A percentile compares a stretch with the other conserved stretches of the same genome.
These are phyloP conservation scores for Lymantria dispar DNA, from an alignment of 2,888 invertebrate genomes.

Conservation along the genomic window DNA sequence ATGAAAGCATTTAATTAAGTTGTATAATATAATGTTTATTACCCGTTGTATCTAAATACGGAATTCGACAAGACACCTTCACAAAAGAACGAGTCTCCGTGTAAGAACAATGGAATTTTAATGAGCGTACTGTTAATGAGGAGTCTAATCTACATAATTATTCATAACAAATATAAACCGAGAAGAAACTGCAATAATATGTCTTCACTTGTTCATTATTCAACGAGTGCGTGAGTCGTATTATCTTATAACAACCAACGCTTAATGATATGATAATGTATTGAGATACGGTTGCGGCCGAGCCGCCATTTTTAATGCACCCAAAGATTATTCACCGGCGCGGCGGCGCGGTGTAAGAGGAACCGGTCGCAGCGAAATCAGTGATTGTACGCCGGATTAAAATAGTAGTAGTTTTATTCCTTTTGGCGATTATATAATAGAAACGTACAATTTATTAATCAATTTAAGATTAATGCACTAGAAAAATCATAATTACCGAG, in stretches of 20 bases:
- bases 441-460: neutral
- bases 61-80: slow-evolving; percentile 52
- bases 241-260: slow-evolving; percentile 42
- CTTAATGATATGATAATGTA: slow-evolving; percentile 53
- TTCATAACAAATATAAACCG: slow-evolving; percentile 66
- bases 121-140: slow-evolving; percentile 67
- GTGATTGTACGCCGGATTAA: slow-evolving; percentile 19
- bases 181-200: slow-evolving; percentile 46
- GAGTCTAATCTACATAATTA: slow-evolving; percentile 70
- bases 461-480: neutral
- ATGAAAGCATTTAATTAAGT: slow-evolving; percentile 6
- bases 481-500: too few relatives aligned
- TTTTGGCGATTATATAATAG: neutral
- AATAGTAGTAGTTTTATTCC: slow-evolving; percentile 34
- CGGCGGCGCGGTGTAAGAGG: slow-evolving; percentile 2
- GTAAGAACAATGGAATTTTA: slow-evolving; percentile 75
- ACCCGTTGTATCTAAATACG: slow-evolving; percentile 13
- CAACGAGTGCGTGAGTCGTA: slow-evolving; percentile 38
- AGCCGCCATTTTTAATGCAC: slow-evolving; percentile 46
- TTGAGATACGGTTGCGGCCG: slow-evolving; percentile 39
- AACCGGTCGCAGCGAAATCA: slow-evolving; percentile 44
- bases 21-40: slow-evolving; percentile 1
- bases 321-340: slow-evolving; percentile 40
- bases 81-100: slow-evolving; percentile 57
- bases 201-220: slow-evolving; percentile 44